Evolutionary conservation across 1,140 invertebrate genomes (phyloP).

Genomic region (Leptopilina clavipes): DNA sequence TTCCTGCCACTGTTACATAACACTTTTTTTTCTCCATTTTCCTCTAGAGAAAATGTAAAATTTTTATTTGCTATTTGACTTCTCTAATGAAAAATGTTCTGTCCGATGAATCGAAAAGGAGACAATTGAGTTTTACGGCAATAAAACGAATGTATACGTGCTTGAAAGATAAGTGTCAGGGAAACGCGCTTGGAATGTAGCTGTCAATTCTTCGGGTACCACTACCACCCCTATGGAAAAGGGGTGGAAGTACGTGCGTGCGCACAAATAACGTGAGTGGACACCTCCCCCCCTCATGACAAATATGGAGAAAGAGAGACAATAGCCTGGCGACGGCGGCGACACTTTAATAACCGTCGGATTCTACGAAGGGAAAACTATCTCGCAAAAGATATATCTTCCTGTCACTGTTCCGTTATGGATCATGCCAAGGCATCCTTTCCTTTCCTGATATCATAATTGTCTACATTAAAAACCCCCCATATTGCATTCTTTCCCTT

Average conservation of each 20-base stretch:
- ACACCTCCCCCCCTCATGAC: background rate
- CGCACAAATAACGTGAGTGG: constrained; percentile 6
- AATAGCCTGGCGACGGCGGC: constrained; percentile 18
- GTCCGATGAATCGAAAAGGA: background rate
- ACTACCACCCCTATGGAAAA: background rate
- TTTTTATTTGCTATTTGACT: no score
- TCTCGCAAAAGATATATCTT: constrained; percentile 25
- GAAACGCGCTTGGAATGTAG: constrained; percentile 25
- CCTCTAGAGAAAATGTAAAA: background rate
- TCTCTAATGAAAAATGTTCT: background rate
- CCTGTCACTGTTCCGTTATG: constrained; percentile 29
- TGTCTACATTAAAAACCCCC: constrained; percentile 6
- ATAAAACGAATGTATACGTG: constrained; percentile 26
- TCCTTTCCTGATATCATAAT: constrained; percentile 18
- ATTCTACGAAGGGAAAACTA: constrained; percentile 28
- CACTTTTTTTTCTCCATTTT: background rate
- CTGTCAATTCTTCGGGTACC: constrained; percentile 25
- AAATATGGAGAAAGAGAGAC: constrained; percentile 30
- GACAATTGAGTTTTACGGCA: constrained; percentile 4
- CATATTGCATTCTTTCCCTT: background rate
- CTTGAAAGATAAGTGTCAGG: constrained; percentile 16
- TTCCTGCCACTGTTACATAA: background rate
- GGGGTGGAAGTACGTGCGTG: background rate
- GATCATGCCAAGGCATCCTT: constrained; percentile 24
- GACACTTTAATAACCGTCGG: constrained; percentile 40